Base-by-base conservation (phyloP, 2,113 vertebrate species). In the Propithecus coquereli region DNA sequence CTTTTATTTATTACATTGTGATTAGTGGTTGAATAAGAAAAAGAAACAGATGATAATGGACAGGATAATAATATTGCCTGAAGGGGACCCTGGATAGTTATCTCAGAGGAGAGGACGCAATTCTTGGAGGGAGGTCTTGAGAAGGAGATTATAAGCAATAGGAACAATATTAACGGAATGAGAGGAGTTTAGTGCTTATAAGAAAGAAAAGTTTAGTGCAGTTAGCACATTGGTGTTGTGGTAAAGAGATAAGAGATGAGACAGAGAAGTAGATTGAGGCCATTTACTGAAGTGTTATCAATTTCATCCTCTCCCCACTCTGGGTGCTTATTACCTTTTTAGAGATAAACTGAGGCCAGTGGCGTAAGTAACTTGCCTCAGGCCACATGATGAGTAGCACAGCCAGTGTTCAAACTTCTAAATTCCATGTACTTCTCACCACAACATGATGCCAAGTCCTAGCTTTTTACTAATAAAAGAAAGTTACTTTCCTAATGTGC, bases 1-100 rank as follows among this genome's bases (percentile, higher is more conserved):
- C 8, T 74, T 50, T 89, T 76, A 82, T 40, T 93, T 73, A 54
- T 68, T 73, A 77, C 37, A 63, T 6, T 91, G 47, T 81, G 40
- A 85, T 40, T 81, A 91, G 37, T 96, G 54, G n/a, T 66, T 94
- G 83, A 86, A 45, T 91, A 73, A 94, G 32, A 76, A 91, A 93
- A 92, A 87, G 59, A 92, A 92, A 83, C 18, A 27, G 8, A 50
- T 91, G n/a, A 47, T 82, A 43, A 25, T 95, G 22, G 43, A 96
- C 17, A 83, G 57, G 71, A 73, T 52, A 82, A 79, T 95, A 74
- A 63, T 54, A 66, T 18, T 70, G 4, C 70, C 52, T 73, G 27
- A 32, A 95, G 37, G n/a, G 50, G 43, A 73, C 59, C 57, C 8
- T 85, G 37, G 40, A n/a, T 22, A 66, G 45, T 37, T 87, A 32